These are phyloP conservation scores for Phalacrocorax brasilianus DNA, from an alignment of 2,113 vertebrate genomes.

Conservation along the genomic window DNA sequence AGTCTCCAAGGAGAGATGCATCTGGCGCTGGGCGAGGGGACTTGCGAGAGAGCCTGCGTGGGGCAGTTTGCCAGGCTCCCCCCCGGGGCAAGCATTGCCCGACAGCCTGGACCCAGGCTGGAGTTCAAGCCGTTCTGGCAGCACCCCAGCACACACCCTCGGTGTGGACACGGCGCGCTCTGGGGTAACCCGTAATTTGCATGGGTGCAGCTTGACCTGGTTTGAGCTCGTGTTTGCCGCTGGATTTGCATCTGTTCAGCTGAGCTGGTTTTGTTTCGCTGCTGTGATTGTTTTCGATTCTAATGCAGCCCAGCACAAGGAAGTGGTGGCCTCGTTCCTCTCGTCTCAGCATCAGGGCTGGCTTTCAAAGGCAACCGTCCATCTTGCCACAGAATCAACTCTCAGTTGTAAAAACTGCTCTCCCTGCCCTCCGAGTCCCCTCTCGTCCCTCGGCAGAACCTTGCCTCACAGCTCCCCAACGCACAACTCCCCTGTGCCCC, in stretches of 20 bases:
- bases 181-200: background rate
- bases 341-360: background rate
- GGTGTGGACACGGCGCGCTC: background rate
- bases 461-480: background rate
- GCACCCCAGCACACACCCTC: background rate
- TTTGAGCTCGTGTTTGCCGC: constrained; percentile 20
- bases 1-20: background rate
- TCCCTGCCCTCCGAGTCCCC: background rate
- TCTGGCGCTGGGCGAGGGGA: background rate
- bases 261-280: constrained; percentile 56
- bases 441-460: background rate
- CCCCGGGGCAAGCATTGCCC: background rate
- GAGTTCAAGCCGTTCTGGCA: background rate
- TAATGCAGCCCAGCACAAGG: background rate
- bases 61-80: background rate
- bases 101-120: background rate
- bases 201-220: constrained; percentile 55
- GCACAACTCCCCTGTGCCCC: background rate
- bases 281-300: constrained; percentile 11
- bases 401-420: fast-evolving
- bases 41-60: fast-evolving
- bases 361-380: background rate
- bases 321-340: background rate
- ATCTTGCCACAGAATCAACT: fast-evolving
- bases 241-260: constrained; percentile 50